Base-by-base conservation (phyloP, 2,797 vertebrate genomes). In the Calcarius lapponicus region DNA sequence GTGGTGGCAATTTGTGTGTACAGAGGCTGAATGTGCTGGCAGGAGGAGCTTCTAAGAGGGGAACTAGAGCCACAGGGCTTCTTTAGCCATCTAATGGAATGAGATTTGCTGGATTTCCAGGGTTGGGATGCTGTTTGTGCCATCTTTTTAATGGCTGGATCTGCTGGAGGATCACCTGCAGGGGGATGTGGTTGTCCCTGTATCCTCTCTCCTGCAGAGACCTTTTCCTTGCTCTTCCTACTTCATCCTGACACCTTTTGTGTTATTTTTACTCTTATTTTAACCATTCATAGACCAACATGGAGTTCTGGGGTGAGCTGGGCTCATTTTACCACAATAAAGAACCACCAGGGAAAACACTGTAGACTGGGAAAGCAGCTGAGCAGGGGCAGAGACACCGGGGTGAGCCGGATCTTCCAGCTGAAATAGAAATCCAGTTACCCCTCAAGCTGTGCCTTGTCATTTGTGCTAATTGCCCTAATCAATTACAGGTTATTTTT, bases 21-120 rank as follows among this genome's bases (percentile, higher is more conserved):
- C 95, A 83, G 96, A 95, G 94, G 89, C 93, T 97, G 96, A 84
- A 81, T 89, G 93, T 96, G 61, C 95, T 86, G 94, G 70, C 83
- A 92, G 95, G 87, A 95, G 69, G 88, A 90, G 83, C 48, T 85
- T 61, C 72, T 90, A 89, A 95, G 88, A 69, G 80, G 65, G 62
- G 80, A 80, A 20, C 64, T 29, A 7, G 87, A 88, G 45, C 78
- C 78, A 22, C 82, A 75, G 94, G 93, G 92, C 58, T 61, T 42
- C 67, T 94, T 71, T 45, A 54, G 92, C 94, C 69, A 65, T n/a
- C 13, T 79, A 29, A 57, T 91, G 81, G 73, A 78, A 65, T 67
- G 78, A 90, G 88, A 50, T 92, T 82, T 76, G 48, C 83, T 96
- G 93, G 54, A 61, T 93, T 96, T 95, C 26, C 1, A 3, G 70